A percentile compares a stretch with the other conserved stretches of the same genome.
Conservation (phyloP, 2,113 vertebrate species). For the Forbesichthys papilliferus region DNA sequence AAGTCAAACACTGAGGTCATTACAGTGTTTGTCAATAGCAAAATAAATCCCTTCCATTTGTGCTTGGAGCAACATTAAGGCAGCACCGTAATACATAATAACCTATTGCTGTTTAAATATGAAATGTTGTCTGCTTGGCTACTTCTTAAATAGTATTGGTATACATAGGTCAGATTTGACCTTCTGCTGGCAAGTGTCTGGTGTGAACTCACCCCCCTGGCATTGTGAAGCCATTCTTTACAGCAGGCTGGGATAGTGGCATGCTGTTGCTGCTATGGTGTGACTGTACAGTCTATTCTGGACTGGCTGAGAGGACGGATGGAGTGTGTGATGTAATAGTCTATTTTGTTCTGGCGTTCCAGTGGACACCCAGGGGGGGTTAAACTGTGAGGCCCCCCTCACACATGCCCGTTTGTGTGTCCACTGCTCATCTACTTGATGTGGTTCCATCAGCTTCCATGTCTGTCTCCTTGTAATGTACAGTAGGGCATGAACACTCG, state of each 20-base stretch:
- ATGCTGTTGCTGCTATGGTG: slow-evolving; percentile 31
- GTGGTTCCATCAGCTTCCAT: slow-evolving; percentile 1
- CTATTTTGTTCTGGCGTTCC: slow-evolving; percentile 70
- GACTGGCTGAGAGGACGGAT: slow-evolving; percentile 55
- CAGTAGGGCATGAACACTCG: no score
- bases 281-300: slow-evolving; percentile 70
- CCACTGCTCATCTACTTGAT: background rate
- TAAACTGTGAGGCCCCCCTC: slow-evolving; percentile 36
- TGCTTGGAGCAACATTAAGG: background rate
- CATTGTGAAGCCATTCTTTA: slow-evolving; percentile 14
- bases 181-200: background rate
- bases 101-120: background rate
- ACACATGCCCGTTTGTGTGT: slow-evolving; percentile 41
- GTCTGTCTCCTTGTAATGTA: slow-evolving; percentile 19
- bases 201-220: background rate
- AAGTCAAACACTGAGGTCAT: no score
- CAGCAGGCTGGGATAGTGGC: slow-evolving; percentile 13
- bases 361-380: slow-evolving; percentile 30
- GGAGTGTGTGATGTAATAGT: slow-evolving; percentile 68
- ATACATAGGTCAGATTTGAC: background rate
- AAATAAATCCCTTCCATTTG: no score
- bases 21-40: no score
- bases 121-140: no score
- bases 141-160: no score
- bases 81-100: background rate